Evolutionary conservation across 2,113 vertebrate genomes (phyloP).

Genomic region (Malurus alboscapulatus): DNA sequence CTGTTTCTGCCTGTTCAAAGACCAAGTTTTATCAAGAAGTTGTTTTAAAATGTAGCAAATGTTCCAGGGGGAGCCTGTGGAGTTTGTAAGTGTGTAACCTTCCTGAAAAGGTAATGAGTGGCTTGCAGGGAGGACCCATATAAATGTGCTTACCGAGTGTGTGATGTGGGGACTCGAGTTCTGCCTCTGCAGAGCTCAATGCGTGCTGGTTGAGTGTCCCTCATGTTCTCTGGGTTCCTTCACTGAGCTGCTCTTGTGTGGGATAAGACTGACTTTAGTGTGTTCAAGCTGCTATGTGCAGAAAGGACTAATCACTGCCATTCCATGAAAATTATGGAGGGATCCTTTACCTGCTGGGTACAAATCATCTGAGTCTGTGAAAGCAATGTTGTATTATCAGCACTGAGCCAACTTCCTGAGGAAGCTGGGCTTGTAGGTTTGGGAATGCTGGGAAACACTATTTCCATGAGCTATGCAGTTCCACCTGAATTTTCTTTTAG

Average conservation of each 20-base stretch:
- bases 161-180: background rate
- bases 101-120: background rate
- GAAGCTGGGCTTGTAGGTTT: background rate
- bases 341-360: background rate
- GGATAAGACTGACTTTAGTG: background rate
- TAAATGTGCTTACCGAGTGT: background rate
- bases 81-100: background rate
- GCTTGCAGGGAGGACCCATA: background rate
- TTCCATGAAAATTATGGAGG: background rate
- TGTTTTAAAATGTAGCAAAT: background rate
- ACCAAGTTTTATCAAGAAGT: background rate
- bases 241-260: background rate
- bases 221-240: background rate
- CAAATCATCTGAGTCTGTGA: background rate
- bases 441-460: background rate
- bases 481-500: background rate
- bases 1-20: background rate
- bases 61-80: background rate
- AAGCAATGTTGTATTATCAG: background rate
- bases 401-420: background rate
- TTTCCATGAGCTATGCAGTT: background rate
- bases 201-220: accelerated
- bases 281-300: background rate
- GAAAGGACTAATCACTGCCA: background rate
- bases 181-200: background rate